phyloP scores from a whole-genome alignment of 2,113 vertebrate species.

The Tetraodon nigroviridis region DNA sequence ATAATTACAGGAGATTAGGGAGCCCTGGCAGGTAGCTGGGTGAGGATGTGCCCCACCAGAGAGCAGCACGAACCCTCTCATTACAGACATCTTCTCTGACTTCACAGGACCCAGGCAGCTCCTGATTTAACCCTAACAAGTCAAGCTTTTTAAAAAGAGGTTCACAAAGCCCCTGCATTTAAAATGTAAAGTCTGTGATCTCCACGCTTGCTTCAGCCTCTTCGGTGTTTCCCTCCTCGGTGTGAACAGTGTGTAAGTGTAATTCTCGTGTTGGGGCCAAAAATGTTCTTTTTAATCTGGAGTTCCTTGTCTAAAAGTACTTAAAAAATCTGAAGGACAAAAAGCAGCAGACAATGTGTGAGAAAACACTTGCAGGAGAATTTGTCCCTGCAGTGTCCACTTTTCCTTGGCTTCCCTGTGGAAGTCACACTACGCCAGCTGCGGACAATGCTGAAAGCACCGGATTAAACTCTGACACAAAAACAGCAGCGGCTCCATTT shows the following conservation, averaged over 20 bases:
- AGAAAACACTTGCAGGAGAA: constrained; percentile 26
- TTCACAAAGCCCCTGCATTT: no score
- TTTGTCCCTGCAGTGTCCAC: constrained; percentile 7
- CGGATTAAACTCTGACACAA: constrained; percentile 46
- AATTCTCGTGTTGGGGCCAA: background rate
- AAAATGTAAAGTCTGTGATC: background rate
- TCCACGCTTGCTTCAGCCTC: background rate
- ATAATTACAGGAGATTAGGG: constrained; percentile 68
- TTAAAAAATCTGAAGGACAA: constrained; percentile 14
- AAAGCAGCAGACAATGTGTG: constrained; percentile 25
- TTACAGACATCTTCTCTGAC: constrained; percentile 43
- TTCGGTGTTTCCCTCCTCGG: no score
- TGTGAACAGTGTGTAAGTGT: no score
- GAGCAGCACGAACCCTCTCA: constrained; percentile 48
- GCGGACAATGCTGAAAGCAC: constrained; percentile 40
- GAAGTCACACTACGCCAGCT: constrained; percentile 38
- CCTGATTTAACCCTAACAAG: constrained; percentile 3
- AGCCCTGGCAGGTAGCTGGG: constrained; percentile 48
- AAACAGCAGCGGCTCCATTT: constrained; percentile 23
- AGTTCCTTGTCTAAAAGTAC: background rate
- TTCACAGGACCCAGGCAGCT: constrained; percentile 27
- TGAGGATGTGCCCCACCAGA: constrained; percentile 37
- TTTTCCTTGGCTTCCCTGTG: constrained; percentile 26
- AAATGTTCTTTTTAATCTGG: background rate
- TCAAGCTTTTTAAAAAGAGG: no score